A percentile compares a stretch with the other conserved stretches of the same genome.
These are phyloP conservation scores for Xyrauchen texanus DNA, from an alignment of 2,113 vertebrate species.

Conservation along the genomic window DNA sequence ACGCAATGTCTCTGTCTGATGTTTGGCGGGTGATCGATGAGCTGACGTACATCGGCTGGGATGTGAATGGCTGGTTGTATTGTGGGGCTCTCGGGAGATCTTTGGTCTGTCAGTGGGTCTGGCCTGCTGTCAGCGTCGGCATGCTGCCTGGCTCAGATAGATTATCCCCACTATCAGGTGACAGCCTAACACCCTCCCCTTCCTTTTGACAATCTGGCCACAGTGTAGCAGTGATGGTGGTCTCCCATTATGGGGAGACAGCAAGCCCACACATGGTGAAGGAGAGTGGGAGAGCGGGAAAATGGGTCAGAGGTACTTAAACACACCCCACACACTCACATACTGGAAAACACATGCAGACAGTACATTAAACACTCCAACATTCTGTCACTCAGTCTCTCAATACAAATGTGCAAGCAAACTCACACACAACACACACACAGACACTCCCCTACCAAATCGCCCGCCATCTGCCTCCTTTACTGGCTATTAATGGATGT, in stretches of 20 bases:
- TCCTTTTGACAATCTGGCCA: conserved; percentile 63
- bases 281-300: conserved; percentile 34
- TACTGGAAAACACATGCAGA: conserved; percentile 42
- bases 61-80: conserved; percentile 19
- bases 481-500: conserved; percentile 59
- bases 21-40: conserved; percentile 34
- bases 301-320: conserved; percentile 40
- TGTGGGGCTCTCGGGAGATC: conserved; percentile 34
- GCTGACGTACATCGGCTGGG: conserved; percentile 12
- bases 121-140: conserved; percentile 47
- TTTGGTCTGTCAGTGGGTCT: conserved; percentile 34
- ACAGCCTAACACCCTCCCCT: conserved; percentile 61
- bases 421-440: background rate
- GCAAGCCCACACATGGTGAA: conserved; percentile 38
- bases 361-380: conserved; percentile 56
- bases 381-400: conserved; percentile 19
- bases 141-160: conserved; percentile 50
- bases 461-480: conserved; percentile 75
- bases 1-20: conserved; percentile 1
- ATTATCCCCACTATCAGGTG: conserved; percentile 50
- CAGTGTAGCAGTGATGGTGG: conserved; percentile 51
- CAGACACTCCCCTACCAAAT: conserved; percentile 36
- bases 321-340: conserved; percentile 16
- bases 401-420: background rate
- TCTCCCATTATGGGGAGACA: conserved; percentile 32